These are phyloP conservation scores for Dusona sp. DNA, from an alignment of 2,888 invertebrate species.

Conservation along the genomic window DNA sequence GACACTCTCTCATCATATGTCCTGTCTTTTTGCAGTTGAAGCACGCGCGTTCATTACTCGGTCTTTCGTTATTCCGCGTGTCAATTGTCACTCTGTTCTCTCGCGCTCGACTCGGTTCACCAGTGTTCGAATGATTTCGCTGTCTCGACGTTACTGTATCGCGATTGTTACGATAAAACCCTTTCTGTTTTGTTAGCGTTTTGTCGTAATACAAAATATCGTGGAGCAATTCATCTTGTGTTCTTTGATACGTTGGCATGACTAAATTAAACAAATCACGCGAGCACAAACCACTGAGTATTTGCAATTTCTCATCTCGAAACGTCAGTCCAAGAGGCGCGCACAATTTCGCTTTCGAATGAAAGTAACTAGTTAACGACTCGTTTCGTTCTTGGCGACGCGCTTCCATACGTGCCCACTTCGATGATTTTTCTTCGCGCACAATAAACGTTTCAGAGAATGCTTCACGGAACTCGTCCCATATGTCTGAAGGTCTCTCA, in stretches of 20 bases:
- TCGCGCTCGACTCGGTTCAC: not conserved
- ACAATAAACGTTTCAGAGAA: constrained; percentile 35
- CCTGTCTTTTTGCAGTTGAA: constrained; percentile 13
- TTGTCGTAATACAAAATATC: constrained; percentile 23
- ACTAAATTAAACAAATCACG: constrained; percentile 11
- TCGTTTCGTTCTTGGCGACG: constrained; percentile 25
- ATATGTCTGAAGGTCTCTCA: not conserved
- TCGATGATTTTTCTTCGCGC: not conserved
- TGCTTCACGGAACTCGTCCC: not conserved
- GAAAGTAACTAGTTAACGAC: not conserved
- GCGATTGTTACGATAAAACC: not conserved
- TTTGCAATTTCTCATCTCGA: constrained; percentile 28
- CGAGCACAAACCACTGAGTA: constrained; percentile 15
- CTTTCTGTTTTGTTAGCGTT: not conserved
- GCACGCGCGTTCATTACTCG: not conserved
- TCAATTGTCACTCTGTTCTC: not conserved
- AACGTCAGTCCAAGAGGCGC: constrained; percentile 13
- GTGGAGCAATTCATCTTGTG: constrained; percentile 4
- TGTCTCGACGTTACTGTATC: not conserved
- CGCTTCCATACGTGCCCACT: constrained; percentile 30
- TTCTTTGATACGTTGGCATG: constrained; percentile 9
- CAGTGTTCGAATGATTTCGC: not conserved
- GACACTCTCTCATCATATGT: constrained; percentile 11
- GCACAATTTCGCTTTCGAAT: not conserved
- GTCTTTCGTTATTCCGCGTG: not conserved